Percentiles rank a stretch among this genome's conserved stretches.
Conservation (phyloP, 2,113 vertebrate genomes). For the Parotia lawesii region DNA sequence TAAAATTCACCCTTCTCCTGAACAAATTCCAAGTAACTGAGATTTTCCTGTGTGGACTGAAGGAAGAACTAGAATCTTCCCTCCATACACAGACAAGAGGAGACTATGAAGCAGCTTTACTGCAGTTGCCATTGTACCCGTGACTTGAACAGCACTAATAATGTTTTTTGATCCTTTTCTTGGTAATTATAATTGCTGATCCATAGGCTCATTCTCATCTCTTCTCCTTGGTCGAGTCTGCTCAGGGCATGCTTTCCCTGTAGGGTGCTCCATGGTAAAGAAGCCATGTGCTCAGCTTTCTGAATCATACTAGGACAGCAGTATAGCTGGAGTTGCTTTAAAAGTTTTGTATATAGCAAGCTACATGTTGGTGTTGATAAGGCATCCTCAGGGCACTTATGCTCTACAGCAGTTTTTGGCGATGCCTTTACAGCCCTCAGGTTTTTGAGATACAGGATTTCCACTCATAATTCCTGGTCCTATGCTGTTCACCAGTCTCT, state of each 20-base stretch:
- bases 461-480: background rate
- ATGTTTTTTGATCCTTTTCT: background rate
- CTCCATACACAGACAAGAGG: background rate
- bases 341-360: background rate
- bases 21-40: conserved; percentile 33
- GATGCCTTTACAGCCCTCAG: background rate
- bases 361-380: background rate
- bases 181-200: background rate
- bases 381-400: background rate
- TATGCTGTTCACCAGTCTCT: background rate
- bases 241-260: background rate
- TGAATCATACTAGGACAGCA: background rate
- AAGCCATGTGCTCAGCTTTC: background rate
- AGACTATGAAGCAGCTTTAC: background rate
- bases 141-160: background rate
- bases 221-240: background rate
- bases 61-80: background rate
- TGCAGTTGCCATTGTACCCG: background rate
- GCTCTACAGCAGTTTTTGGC: background rate
- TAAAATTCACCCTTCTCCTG: conserved; percentile 25
- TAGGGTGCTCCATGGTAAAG: background rate
- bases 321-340: background rate
- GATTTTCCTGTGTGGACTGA: background rate
- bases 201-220: background rate
- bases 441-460: background rate